Evolutionary conservation across 1,140 invertebrate species (phyloP).

Genomic region (Macrostomum lignano): DNA sequence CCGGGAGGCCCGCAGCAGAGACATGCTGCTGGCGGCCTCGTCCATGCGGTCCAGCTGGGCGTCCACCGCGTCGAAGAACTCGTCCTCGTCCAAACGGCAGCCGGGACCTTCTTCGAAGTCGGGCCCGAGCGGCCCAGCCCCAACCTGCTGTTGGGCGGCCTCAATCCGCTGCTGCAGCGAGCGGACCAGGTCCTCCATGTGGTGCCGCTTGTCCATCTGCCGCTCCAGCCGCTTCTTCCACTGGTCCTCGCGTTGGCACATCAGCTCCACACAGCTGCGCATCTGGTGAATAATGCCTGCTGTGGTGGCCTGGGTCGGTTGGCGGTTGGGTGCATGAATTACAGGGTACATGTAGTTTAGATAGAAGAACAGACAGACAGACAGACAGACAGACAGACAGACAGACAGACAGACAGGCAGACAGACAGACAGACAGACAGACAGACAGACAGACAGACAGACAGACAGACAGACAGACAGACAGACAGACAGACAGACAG

Average conservation of each 20-base stretch:
- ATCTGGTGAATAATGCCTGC: slow-evolving; percentile 57
- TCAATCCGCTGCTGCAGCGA: slow-evolving; percentile 1
- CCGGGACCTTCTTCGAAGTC: slow-evolving; percentile 52
- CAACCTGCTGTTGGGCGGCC: neutral
- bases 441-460: no score
- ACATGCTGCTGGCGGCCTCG: no score
- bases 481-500: no score
- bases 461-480: no score
- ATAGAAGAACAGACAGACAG: no score
- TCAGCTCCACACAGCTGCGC: slow-evolving; percentile 64
- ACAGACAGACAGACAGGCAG: no score
- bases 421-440: no score
- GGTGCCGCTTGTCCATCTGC: slow-evolving; percentile 10
- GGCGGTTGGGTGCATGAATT: no score
- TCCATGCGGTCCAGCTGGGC: slow-evolving; percentile 64
- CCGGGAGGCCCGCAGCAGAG: no score
- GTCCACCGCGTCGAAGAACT: slow-evolving; percentile 96
- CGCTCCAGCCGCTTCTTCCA: slow-evolving; percentile 54
- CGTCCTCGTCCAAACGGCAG: slow-evolving; percentile 74
- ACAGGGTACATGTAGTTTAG: no score
- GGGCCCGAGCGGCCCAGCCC: neutral
- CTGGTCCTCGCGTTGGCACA: slow-evolving; percentile 58
- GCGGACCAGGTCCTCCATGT: neutral
- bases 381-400: no score
- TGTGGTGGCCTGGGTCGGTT: slow-evolving; percentile 61